Base-by-base conservation (phyloP, 2,113 vertebrate genomes). In the Maccullochella peelii region DNA sequence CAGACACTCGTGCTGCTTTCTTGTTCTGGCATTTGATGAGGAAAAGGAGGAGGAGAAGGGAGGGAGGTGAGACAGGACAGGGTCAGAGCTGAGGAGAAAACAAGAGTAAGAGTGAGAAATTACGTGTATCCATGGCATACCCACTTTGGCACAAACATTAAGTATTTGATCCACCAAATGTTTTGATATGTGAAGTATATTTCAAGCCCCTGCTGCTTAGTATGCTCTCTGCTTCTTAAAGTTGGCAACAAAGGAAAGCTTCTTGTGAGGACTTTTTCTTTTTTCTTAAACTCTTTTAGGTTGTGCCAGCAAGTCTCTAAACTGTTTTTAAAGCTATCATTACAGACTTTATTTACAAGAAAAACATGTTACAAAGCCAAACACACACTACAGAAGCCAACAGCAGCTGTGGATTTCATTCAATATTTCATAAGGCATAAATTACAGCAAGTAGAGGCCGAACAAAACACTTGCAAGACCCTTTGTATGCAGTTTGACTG, bases 241-340 rank as follows among this genome's bases (percentile, higher is more conserved):
- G 83, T 88, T 91, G 90, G 87, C 89, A 93, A 91, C 88, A 85
- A 90, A 86, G 86, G 42, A 70, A 69, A 84, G 77, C 80, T 85
- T 85, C 87, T 88, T 90, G 69, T 80, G 79, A 81, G 71, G 77
- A 88, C 58, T 80, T 90, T 83, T 58, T 77, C 2, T 44, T 63
- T 79, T 83, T 85, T 80, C 47, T 65, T 47, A 55, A 82, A 79
- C 50, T 81, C 86, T 91, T 89, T 93, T 63, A 87, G 88, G 62
- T 73, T 82, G 80, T 82, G 90, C 94, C 91, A 92, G 83, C 30
- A 72, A 82, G 58, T 90, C 89, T 90, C 81, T 90, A 79, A 91
- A 91, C 86, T 82, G 67, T 89, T 88, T 91, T 90, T 88, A 92
- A 86, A 92, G 80, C 90, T 82, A 83, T 90, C 88, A 92, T 88